Percentiles rank a stretch among this genome's conserved stretches.
Conservation (phyloP, 2,888 invertebrate genomes). For the Phortica okadai region DNA sequence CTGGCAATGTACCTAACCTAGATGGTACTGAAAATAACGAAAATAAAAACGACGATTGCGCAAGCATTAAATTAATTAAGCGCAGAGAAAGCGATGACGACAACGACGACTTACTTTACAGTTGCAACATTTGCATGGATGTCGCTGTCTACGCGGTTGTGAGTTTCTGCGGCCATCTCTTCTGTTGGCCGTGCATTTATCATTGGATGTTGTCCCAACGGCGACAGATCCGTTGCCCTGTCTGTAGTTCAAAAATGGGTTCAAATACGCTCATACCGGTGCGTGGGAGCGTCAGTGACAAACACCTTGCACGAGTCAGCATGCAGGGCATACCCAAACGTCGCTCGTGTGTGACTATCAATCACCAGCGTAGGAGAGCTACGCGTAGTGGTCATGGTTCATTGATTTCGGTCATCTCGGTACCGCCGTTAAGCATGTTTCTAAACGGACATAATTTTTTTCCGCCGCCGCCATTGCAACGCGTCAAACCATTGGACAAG, state of each 20-base stretch:
- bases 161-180: conserved; percentile 54
- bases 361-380: neutral
- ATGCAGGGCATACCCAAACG: neutral
- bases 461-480: conserved; percentile 40
- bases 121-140: conserved; percentile 42
- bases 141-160: conserved; percentile 41
- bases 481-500: conserved; percentile 42
- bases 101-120: neutral
- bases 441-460: conserved; percentile 5
- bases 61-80: too few species aligned
- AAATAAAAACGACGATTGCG: too few species aligned
- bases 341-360: neutral
- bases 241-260: conserved; percentile 48
- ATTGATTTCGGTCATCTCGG: neutral
- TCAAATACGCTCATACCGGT: conserved; percentile 48
- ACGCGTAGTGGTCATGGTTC: too few species aligned
- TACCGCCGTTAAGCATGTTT: conserved; percentile 43
- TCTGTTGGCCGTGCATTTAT: conserved; percentile 48
- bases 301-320: neutral
- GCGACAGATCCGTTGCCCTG: conserved; percentile 45
- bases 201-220: conserved; percentile 43
- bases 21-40: neutral
- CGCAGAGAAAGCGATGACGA: neutral
- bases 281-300: neutral
- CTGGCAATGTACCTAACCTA: too few species aligned